Evolutionary conservation across 2,888 invertebrate species (phyloP).

Genomic region (Abrostola tripartita): DNA sequence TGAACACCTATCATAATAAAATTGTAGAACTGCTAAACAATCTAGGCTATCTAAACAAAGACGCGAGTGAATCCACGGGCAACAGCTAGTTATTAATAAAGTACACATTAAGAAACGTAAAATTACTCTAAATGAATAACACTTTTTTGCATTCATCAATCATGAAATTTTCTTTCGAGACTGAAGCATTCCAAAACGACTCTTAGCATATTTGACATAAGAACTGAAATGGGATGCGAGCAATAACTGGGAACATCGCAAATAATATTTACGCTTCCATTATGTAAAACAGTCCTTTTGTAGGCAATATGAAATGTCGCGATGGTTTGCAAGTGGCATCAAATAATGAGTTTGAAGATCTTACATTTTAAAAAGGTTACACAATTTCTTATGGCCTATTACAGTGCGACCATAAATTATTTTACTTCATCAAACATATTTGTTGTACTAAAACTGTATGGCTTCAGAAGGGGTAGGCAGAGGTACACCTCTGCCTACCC

Average conservation of each 20-base stretch:
- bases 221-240: not conserved
- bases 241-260: not conserved
- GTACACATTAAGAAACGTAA: slow-evolving; percentile 2
- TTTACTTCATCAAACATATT: too few species aligned
- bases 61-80: too few species aligned
- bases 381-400: not conserved
- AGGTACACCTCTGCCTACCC: too few species aligned
- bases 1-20: too few species aligned
- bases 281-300: slow-evolving; percentile 24
- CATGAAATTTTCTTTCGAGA: slow-evolving; percentile 3
- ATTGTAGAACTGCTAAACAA: too few species aligned
- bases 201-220: not conserved
- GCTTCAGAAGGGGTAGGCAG: too few species aligned
- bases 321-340: slow-evolving; percentile 11
- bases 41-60: too few species aligned
- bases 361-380: not conserved
- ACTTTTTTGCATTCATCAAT: slow-evolving; percentile 22
- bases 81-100: not conserved
- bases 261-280: slow-evolving; percentile 21
- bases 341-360: slow-evolving; percentile 14
- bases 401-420: not conserved
- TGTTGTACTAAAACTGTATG: too few species aligned
- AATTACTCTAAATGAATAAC: slow-evolving; percentile 12
- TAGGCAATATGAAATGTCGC: slow-evolving; percentile 23
- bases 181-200: not conserved